phyloP scores from a whole-genome alignment of 2,888 invertebrate genomes.

The Matsumyia berberina region DNA sequence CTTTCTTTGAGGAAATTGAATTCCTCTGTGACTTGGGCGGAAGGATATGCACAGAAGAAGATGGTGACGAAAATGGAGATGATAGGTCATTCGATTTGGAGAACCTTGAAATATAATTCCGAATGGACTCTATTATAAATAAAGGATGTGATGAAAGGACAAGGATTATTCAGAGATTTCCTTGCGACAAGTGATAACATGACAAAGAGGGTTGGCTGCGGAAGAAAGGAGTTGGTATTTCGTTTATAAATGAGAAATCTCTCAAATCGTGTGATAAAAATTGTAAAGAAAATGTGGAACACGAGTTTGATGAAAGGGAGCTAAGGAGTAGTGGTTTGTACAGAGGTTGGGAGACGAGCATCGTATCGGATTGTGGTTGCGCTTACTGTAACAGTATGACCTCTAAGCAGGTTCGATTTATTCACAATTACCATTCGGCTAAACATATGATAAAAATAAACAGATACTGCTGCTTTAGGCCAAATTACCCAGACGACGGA shows the following conservation, averaged over 20 bases:
- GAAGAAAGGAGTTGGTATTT: not conserved
- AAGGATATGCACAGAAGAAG: constrained; percentile 13
- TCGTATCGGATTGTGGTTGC: too few species aligned
- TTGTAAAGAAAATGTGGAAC: too few species aligned
- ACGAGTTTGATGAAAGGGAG: too few species aligned
- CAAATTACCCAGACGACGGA: too few species aligned
- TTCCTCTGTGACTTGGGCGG: constrained; percentile 9
- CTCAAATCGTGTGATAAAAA: not conserved
- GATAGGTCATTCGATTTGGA: constrained; percentile 29
- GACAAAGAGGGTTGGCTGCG: constrained; percentile 1
- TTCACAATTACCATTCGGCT: too few species aligned
- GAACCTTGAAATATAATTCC: constrained; percentile 29
- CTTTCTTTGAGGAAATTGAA: constrained; percentile 46
- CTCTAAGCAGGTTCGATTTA: too few species aligned
- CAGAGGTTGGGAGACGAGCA: too few species aligned
- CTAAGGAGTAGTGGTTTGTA: too few species aligned
- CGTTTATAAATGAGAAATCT: not conserved
- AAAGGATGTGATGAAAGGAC: constrained; percentile 36
- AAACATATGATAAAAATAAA: too few species aligned
- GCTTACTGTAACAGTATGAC: too few species aligned
- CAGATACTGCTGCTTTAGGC: too few species aligned
- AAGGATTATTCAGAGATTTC: constrained; percentile 39
- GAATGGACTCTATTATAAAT: constrained; percentile 6
- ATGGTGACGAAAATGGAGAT: constrained; percentile 29
- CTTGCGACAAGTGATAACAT: constrained; percentile 8